Percentiles rank a stretch among this genome's conserved stretches.
phyloP scores from a whole-genome alignment of 2,797 vertebrate genomes.

The Distichodus sexfasciatus region DNA sequence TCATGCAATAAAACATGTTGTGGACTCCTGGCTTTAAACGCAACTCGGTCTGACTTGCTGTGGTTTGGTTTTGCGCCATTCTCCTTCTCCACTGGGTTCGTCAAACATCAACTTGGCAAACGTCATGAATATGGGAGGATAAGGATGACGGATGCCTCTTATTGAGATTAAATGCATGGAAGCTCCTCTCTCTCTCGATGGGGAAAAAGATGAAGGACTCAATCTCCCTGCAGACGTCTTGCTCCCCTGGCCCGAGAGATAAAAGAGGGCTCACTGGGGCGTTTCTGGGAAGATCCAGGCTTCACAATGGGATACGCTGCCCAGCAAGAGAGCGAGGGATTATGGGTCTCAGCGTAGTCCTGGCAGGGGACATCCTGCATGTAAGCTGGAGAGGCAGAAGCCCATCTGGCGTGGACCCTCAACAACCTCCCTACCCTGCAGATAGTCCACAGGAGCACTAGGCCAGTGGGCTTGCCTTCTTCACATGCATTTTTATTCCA shows the following conservation, averaged over 20 bases:
- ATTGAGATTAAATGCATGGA: constrained; percentile 37
- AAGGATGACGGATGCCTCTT: constrained; percentile 15
- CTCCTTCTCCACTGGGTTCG: constrained; percentile 7
- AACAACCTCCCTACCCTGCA: background rate
- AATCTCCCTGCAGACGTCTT: constrained; percentile 13
- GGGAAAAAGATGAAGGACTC: background rate
- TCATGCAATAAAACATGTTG: background rate
- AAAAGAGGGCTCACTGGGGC: constrained; percentile 25
- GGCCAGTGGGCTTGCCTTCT: constrained; percentile 16
- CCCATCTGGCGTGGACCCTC: constrained; percentile 42
- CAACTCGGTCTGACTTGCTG: background rate
- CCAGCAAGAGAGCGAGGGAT: constrained; percentile 36
- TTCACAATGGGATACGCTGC: background rate
- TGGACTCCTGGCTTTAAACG: background rate
- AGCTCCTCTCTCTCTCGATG: constrained; percentile 15
- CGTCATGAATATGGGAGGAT: constrained; percentile 31
- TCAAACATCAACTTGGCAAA: constrained; percentile 22
- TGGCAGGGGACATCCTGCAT: constrained; percentile 42
- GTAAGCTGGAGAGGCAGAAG: constrained; percentile 19
- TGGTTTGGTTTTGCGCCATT: background rate
- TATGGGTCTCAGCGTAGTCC: constrained; percentile 30
- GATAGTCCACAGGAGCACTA: background rate
- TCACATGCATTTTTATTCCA: constrained; percentile 27
- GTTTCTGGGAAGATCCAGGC: constrained; percentile 15
- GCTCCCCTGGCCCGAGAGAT: constrained; percentile 37